Evolutionary conservation across 2,888 invertebrate species (phyloP).

Genomic region (Noctua pronuba): DNA sequence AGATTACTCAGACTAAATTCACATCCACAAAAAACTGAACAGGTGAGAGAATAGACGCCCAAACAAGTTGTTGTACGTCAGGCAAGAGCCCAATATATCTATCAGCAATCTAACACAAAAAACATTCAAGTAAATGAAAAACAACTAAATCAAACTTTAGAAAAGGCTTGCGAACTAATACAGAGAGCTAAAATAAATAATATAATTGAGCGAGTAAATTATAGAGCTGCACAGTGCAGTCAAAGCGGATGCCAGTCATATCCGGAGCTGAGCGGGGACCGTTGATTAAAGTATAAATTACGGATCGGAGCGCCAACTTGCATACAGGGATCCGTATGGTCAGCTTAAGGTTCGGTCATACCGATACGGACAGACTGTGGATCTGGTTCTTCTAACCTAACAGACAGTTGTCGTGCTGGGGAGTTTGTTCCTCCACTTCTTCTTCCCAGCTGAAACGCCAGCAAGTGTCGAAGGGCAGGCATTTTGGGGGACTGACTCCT

Average conservation of each 20-base stretch:
- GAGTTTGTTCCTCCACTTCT: too few relatives aligned
- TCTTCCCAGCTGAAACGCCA: too few relatives aligned
- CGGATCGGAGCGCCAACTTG: slow-evolving; percentile 46
- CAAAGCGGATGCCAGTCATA: slow-evolving; percentile 77
- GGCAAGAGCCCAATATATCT: neutral
- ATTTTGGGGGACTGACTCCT: too few relatives aligned
- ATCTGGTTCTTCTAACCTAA: neutral
- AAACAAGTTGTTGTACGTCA: neutral
- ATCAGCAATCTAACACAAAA: neutral
- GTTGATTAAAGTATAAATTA: slow-evolving; percentile 83
- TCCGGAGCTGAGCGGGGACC: slow-evolving; percentile 71
- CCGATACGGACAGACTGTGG: too few relatives aligned
- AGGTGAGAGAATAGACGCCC: neutral
- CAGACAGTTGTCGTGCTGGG: neutral
- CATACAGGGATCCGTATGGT: slow-evolving; percentile 15
- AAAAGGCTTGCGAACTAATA: slow-evolving; percentile 1
- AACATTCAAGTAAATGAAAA: neutral
- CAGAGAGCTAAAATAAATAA: slow-evolving; percentile 32
- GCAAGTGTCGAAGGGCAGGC: too few relatives aligned
- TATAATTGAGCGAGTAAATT: slow-evolving; percentile 48
- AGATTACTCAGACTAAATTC: neutral
- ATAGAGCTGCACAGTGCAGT: slow-evolving; percentile 60
- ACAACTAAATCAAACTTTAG: neutral
- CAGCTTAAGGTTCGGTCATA: neutral
- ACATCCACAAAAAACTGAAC: neutral